phyloP scores from a whole-genome alignment of 2,113 vertebrate genomes.

The Ardeotis arabs region DNA sequence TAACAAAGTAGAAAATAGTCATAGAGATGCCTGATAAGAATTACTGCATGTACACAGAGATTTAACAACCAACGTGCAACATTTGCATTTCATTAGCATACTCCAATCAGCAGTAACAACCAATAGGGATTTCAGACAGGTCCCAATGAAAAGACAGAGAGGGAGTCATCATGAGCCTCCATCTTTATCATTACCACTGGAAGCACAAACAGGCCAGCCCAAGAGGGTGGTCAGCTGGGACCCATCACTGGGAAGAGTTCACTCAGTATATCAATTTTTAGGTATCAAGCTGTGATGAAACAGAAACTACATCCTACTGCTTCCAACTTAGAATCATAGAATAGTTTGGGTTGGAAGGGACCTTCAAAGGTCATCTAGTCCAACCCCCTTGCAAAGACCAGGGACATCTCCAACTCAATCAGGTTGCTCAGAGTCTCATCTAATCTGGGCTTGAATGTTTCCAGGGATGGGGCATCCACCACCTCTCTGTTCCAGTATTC shows the following conservation, averaged over 20 bases:
- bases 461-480: too few relatives aligned
- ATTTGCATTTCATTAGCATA: not conserved
- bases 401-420: too few relatives aligned
- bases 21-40: not conserved
- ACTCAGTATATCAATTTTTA: not conserved
- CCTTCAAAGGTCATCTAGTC: too few relatives aligned
- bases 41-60: not conserved
- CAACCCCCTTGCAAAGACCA: too few relatives aligned
- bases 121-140: not conserved
- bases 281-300: not conserved
- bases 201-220: not conserved
- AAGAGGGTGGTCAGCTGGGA: not conserved
- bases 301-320: not conserved
- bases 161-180: not conserved
- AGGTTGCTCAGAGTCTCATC: too few relatives aligned
- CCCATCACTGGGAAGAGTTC: not conserved
- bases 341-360: too few relatives aligned
- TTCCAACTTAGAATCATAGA: not conserved
- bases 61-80: not conserved
- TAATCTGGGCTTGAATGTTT: too few relatives aligned
- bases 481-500: too few relatives aligned
- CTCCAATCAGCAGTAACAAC: not conserved
- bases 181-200: not conserved
- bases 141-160: not conserved
- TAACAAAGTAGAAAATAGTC: not conserved